Evolutionary conservation across 35 echinoderm and acorn worm genomes (phyloP).

Genomic region (Strongylocentrotus purpuratus): DNA sequence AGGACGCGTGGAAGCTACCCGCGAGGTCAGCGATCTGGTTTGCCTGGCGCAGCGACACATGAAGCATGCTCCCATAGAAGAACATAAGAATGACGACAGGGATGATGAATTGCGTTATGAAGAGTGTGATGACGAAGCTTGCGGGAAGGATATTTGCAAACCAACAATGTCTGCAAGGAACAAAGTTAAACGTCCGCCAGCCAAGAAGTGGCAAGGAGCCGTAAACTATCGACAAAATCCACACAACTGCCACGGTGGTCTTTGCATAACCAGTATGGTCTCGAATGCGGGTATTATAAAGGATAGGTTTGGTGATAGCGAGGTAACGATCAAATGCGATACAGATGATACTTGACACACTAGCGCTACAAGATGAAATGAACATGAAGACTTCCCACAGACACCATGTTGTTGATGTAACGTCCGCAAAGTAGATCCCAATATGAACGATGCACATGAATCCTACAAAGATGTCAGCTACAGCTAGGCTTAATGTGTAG

Average conservation of each 20-base stretch:
- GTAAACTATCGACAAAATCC: slow-evolving; percentile 40
- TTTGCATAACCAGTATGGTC: slow-evolving; percentile 5
- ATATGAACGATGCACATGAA: slow-evolving; percentile 53
- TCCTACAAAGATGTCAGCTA: slow-evolving; percentile 67
- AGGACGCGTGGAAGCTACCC: background rate
- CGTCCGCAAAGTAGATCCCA: background rate
- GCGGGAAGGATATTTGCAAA: slow-evolving; percentile 33
- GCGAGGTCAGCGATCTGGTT: slow-evolving; percentile 52
- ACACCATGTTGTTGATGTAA: slow-evolving; percentile 22
- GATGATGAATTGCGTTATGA: slow-evolving; percentile 49
- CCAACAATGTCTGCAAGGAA: slow-evolving; percentile 46
- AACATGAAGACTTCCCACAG: slow-evolving; percentile 39
- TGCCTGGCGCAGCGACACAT: slow-evolving; percentile 57
- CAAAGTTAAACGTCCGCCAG: slow-evolving; percentile 29
- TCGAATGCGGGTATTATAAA: slow-evolving; percentile 43
- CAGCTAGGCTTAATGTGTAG: slow-evolving; percentile 55
- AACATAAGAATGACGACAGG: slow-evolving; percentile 50
- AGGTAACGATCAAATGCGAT: slow-evolving; percentile 75
- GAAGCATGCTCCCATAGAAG: slow-evolving; percentile 58
- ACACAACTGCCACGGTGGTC: slow-evolving; percentile 21
- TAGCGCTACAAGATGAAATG: slow-evolving; percentile 47
- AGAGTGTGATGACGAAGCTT: slow-evolving; percentile 52
- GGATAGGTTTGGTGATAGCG: slow-evolving; percentile 65
- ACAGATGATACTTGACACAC: slow-evolving; percentile 67
- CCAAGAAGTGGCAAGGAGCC: slow-evolving; percentile 56